Conservation (phyloP, 1,140 invertebrate species). For the Delia radicum region DNA sequence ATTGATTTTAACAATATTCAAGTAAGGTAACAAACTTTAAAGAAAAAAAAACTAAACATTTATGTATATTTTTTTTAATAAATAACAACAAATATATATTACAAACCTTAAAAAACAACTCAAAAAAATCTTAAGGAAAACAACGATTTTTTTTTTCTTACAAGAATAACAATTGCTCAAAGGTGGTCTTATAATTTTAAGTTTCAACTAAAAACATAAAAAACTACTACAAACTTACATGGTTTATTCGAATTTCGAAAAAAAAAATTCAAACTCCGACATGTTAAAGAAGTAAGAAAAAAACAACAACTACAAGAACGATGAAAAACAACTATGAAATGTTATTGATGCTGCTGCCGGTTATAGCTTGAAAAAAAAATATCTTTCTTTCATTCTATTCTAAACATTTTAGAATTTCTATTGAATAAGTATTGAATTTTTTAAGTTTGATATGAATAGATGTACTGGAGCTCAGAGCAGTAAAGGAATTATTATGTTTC, state of each 20-base stretch:
- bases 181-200: slow-evolving; percentile 22
- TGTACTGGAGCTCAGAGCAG: too few relatives aligned
- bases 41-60: background rate
- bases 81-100: background rate
- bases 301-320: background rate
- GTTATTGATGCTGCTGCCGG: background rate
- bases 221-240: slow-evolving; percentile 5
- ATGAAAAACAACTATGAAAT: background rate
- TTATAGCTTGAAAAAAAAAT: background rate
- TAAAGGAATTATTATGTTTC: too few relatives aligned
- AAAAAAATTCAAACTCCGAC: background rate
- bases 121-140: background rate
- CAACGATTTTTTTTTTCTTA: slow-evolving; percentile 5
- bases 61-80: slow-evolving; percentile 7
- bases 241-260: background rate
- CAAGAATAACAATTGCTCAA: slow-evolving; percentile 19
- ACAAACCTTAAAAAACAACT: background rate
- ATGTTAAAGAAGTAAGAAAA: background rate
- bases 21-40: background rate
- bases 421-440: background rate
- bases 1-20: slow-evolving; percentile 16
- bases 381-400: background rate
- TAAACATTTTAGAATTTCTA: background rate
- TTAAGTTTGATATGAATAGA: too few relatives aligned
- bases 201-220: background rate